Evolutionary conservation across 2,888 invertebrate species (phyloP).

Genomic region (Tetranychus truncatus): DNA sequence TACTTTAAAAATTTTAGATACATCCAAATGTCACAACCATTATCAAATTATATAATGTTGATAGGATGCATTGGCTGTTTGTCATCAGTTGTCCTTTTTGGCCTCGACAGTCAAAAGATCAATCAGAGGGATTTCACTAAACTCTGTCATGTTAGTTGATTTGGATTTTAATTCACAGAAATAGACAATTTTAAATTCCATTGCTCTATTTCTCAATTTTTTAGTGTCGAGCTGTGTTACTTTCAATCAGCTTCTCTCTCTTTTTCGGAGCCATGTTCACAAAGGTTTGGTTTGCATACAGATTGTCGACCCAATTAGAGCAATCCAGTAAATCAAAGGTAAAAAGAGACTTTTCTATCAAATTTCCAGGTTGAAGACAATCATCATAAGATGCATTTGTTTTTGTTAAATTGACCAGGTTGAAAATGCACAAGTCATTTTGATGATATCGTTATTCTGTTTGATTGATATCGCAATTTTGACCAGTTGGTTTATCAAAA

Average conservation of each 20-base stretch:
- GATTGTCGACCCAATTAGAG: constrained; percentile 68
- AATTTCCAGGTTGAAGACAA: not conserved
- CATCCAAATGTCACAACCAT: constrained; percentile 87
- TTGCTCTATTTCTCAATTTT: constrained; percentile 15
- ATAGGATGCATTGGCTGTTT: constrained; percentile 82
- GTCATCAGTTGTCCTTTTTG: constrained; percentile 66
- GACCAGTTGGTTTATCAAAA: constrained; percentile 72
- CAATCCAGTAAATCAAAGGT: constrained; percentile 37
- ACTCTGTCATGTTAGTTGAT: constrained; percentile 52
- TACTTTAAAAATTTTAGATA: constrained; percentile 48
- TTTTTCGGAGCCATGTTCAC: constrained; percentile 99
- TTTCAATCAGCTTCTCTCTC: constrained; percentile 84
- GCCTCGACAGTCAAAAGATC: constrained; percentile 61
- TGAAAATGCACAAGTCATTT: constrained; percentile 30
- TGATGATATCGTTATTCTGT: constrained; percentile 72
- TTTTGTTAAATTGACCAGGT: constrained; percentile 1
- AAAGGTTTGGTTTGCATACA: constrained; percentile 96
- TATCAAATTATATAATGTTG: constrained; percentile 89
- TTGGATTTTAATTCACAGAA: not conserved
- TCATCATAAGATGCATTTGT: not conserved
- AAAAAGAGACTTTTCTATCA: not conserved
- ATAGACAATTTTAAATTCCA: not conserved
- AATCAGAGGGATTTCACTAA: constrained; percentile 49
- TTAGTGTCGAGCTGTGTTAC: constrained; percentile 66
- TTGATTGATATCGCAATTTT: constrained; percentile 69